Evolutionary conservation across 1,140 invertebrate species (phyloP), one percentile per base, ranked within the genome.

Genomic region (Drosophila setifemur): DNA sequence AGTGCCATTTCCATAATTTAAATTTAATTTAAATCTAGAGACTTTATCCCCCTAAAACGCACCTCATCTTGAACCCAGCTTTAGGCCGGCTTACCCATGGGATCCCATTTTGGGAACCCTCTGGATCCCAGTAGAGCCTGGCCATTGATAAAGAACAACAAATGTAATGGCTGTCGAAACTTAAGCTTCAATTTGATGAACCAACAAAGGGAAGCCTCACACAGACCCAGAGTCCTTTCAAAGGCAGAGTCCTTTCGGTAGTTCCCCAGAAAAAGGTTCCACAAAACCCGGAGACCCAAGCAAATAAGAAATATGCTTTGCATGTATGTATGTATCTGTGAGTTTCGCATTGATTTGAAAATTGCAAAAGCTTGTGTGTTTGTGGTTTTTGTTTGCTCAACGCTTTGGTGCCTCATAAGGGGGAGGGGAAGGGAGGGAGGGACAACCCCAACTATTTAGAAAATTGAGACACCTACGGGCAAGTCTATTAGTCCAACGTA

Each of bases 391-490:
- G 67, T 69, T 47, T 70, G 44, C 57, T 26, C 37, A 66, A 52
- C 26, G 63, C 45, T 61, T 39, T 14, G n/a, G 33, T 14, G 18
- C 8, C 2, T 5, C 21, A 23, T 3, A 14, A 11, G 2, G 6
- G 11, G 5, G 29, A 31, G 9, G n/a, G 31, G 33, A 14, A 0
- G 6, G 14, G 4, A 2, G 42, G 12, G 45, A 47, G 43, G 33
- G 11, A 33, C 37, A n/a, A n/a, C 48, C 69, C 55, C 71, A 86
- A 85, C 79, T 86, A 79, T 86, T 85, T 86, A 64, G 52, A 85
- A 85, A 85, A 86, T 85, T 86, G 75, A 85, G 79, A 85, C 81
- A 85, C 74, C 81, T 79, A 85, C 55, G 71, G 75, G 47, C 73
- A 63, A 79, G 79, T 85, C 81, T 79, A 85, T 85, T 85, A 85